Evolutionary conservation across 2,888 invertebrate genomes (phyloP).

Genomic region (Drosophila cyrtoloma): DNA sequence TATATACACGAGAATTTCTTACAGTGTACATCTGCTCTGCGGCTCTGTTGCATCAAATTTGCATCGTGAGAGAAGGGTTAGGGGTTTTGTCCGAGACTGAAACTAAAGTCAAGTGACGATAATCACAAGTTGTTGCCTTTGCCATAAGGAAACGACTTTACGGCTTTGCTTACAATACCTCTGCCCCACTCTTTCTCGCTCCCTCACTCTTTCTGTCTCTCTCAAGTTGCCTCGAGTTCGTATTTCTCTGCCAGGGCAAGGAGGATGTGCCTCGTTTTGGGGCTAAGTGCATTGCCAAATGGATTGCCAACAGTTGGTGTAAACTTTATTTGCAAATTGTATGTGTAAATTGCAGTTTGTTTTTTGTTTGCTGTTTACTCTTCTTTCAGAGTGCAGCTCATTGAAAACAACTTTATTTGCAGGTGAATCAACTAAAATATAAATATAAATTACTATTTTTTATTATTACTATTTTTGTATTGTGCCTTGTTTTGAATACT

Average conservation of each 20-base stretch:
- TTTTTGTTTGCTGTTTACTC: constrained; percentile 37
- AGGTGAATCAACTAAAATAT: constrained; percentile 43
- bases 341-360: constrained; percentile 58
- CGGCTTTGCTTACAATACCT: not conserved
- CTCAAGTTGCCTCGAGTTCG: constrained; percentile 7
- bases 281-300: constrained; percentile 61
- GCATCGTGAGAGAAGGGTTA: constrained; percentile 46
- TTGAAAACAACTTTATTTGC: constrained; percentile 65
- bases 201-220: not conserved
- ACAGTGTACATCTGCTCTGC: constrained; percentile 7
- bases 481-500: not conserved
- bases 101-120: constrained; percentile 75
- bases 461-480: not conserved
- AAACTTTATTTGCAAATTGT: constrained; percentile 67
- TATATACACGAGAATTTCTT: not conserved
- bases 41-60: constrained; percentile 67
- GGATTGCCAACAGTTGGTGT: constrained; percentile 49
- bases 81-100: constrained; percentile 8
- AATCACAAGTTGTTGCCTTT: constrained; percentile 62
- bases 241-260: not conserved
- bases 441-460: constrained; percentile 62
- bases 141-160: not conserved
- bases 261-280: constrained; percentile 38
- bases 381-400: constrained; percentile 24
- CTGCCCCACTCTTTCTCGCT: not conserved